Percentiles rank a stretch among this genome's conserved stretches.
Evolutionary conservation across 2,113 vertebrate species (phyloP).

Genomic region (Pagrus major): DNA sequence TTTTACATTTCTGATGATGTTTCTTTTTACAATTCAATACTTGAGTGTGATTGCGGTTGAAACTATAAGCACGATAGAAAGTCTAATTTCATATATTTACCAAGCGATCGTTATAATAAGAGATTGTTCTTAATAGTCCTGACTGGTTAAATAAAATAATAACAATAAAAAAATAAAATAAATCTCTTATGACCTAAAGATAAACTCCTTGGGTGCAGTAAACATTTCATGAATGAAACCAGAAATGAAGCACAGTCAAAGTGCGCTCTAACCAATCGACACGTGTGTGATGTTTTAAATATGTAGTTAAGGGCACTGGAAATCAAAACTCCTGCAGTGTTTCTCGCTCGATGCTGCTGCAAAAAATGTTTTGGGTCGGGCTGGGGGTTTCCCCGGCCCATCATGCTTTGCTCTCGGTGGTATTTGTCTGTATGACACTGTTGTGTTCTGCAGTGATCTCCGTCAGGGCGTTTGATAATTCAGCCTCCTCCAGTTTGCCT

Average conservation of each 20-base stretch:
- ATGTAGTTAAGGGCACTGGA: constrained; percentile 92
- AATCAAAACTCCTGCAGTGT: constrained; percentile 85
- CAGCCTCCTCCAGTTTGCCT: constrained; percentile 85
- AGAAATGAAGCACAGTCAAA: constrained; percentile 80
- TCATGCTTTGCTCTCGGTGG: constrained; percentile 94
- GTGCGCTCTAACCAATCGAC: constrained; percentile 85
- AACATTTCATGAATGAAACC: constrained; percentile 61
- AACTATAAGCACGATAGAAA: constrained; percentile 61
- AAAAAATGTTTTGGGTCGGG: constrained; percentile 62
- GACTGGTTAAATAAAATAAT: constrained; percentile 76
- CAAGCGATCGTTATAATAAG: constrained; percentile 32
- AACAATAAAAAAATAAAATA: constrained; percentile 78
- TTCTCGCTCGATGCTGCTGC: constrained; percentile 49
- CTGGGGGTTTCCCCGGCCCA: constrained; percentile 53
- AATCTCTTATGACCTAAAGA: constrained; percentile 72
- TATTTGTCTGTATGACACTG: constrained; percentile 92
- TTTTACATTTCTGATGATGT: constrained; percentile 72
- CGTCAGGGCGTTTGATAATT: constrained; percentile 85
- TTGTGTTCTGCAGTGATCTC: constrained; percentile 91
- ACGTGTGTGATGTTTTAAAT: constrained; percentile 72
- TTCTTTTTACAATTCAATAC: constrained; percentile 64
- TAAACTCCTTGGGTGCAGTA: constrained; percentile 62
- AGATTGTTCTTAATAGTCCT: constrained; percentile 47
- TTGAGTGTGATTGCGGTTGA: constrained; percentile 49
- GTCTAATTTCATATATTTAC: constrained; percentile 44